Conservation (phyloP, 1,140 invertebrate genomes). For the Panonychus citri region DNA sequence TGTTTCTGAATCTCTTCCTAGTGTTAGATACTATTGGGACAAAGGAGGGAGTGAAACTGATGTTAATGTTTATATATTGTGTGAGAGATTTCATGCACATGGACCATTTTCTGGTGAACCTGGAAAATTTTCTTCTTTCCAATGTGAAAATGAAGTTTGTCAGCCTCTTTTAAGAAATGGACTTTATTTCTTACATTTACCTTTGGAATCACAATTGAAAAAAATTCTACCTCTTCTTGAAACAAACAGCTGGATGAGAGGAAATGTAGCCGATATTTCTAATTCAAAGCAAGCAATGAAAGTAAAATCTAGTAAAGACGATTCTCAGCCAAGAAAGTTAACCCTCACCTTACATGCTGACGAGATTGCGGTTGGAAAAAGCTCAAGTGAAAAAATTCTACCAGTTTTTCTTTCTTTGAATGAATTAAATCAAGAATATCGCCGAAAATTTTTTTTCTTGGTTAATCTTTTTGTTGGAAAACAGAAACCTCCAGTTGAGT, state of each 20-base stretch:
- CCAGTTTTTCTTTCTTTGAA: no score
- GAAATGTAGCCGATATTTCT: not conserved
- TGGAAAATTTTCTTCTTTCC: not conserved
- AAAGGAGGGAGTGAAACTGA: not conserved
- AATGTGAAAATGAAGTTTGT: not conserved
- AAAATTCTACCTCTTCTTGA: not conserved
- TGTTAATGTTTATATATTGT: not conserved
- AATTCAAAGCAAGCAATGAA: not conserved
- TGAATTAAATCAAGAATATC: not conserved
- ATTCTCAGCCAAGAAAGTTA: not conserved
- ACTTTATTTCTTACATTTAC: not conserved
- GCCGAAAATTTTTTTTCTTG: not conserved
- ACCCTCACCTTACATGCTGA: not conserved
- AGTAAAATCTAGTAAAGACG: not conserved
- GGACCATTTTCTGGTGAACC: not conserved
- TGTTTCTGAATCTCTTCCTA: not conserved
- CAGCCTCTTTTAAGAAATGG: not conserved
- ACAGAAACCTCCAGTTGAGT: not conserved
- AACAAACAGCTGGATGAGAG: not conserved
- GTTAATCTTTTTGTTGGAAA: not conserved
- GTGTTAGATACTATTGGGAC: not conserved
- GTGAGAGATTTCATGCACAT: not conserved
- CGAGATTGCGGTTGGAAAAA: not conserved
- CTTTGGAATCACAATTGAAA: not conserved
- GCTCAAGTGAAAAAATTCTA: no score